Evolutionary conservation across 2,797 vertebrate species (phyloP).

Genomic region (Amazonetta brasiliensis): DNA sequence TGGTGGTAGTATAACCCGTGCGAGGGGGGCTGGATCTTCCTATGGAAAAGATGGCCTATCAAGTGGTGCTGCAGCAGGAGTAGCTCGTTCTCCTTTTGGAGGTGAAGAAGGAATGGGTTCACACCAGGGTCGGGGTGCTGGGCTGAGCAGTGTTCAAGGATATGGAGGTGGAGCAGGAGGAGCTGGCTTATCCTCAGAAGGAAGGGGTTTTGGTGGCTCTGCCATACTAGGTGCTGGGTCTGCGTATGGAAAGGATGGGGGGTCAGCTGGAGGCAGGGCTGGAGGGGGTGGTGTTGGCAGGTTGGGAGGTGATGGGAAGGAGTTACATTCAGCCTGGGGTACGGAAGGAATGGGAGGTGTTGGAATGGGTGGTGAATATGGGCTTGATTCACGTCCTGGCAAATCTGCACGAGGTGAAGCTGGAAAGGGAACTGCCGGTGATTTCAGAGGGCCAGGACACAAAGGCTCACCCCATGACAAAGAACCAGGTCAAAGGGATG

Average conservation of each 20-base stretch:
- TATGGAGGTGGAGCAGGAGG: not conserved
- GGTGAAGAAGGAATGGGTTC: not conserved
- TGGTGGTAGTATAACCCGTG: not conserved
- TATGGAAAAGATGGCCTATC: not conserved
- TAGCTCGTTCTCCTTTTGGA: not conserved
- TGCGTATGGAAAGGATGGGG: not conserved
- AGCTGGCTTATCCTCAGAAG: not conserved
- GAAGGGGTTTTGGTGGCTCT: not conserved
- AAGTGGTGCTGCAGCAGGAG: not conserved
- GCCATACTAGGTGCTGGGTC: not conserved
- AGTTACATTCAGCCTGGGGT: not conserved
- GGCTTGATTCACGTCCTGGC: not conserved
- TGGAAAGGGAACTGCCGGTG: not conserved
- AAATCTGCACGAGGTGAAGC: not conserved
- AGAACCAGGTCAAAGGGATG: not conserved
- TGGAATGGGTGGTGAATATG: not conserved
- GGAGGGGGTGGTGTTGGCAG: not conserved
- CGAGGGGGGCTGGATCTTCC: rapidly evolving
- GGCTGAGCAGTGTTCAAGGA: not conserved
- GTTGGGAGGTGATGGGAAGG: not conserved
- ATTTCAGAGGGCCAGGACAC: not conserved
- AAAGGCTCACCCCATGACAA: not conserved
- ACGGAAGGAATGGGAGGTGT: not conserved
- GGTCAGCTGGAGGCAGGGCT: not conserved
- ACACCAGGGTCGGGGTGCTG: not conserved